Percentiles rank a stretch among this genome's conserved stretches.
These are phyloP conservation scores for Acromyrmex charruanus DNA, from an alignment of 1,140 invertebrate genomes.

Conservation along the genomic window DNA sequence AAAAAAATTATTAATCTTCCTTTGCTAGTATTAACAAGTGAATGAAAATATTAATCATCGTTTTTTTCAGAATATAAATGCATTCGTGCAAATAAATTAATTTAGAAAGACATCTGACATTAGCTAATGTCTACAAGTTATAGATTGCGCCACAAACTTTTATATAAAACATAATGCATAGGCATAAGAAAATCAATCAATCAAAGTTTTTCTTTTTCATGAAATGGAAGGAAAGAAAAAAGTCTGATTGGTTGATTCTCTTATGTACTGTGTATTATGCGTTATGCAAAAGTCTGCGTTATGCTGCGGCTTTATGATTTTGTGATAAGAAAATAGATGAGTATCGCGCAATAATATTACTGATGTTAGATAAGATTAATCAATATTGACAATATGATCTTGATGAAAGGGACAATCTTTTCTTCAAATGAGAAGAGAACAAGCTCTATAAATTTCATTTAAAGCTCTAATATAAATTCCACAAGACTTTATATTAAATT, in stretches of 20 bases:
- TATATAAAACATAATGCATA: too few species aligned
- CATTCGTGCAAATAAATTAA: neutral
- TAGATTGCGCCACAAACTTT: too few species aligned
- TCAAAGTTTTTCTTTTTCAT: too few species aligned
- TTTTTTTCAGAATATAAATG: conserved; percentile 15
- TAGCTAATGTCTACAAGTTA: conserved; percentile 11
- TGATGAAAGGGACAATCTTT: neutral
- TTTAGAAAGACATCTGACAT: neutral
- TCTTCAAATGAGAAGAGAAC: conserved; percentile 1
- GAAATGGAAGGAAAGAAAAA: too few species aligned
- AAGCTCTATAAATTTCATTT: neutral
- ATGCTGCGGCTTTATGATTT: neutral
- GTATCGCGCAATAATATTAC: neutral
- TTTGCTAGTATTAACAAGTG: neutral
- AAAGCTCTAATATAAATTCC: neutral
- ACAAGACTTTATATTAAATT: conserved; percentile 5
- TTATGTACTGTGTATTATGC: too few species aligned
- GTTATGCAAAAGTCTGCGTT: too few species aligned
- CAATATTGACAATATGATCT: neutral
- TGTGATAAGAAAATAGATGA: neutral
- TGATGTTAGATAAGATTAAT: neutral
- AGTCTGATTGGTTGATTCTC: too few species aligned
- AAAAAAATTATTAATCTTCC: conserved; percentile 15
- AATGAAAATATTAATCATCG: conserved; percentile 26
- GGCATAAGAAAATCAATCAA: too few species aligned